Conservation (phyloP, 2,888 invertebrate species). For the Spodoptera littoralis region DNA sequence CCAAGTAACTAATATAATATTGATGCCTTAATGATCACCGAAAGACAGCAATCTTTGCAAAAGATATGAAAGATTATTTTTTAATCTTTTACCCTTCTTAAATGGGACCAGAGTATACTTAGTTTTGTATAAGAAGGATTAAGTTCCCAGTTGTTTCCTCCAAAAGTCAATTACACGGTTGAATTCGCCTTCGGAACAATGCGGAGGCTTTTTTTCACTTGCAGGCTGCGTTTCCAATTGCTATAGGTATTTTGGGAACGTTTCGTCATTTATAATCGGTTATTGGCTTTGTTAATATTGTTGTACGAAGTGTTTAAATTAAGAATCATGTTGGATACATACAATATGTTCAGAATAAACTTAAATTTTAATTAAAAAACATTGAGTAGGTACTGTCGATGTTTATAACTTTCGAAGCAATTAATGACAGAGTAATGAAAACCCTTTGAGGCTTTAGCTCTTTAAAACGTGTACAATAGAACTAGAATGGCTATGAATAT, state of each 20-base stretch:
- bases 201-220: conserved; percentile 43
- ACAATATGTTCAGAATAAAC: conserved; percentile 9
- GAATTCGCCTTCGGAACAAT: conserved; percentile 48
- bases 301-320: conserved; percentile 7
- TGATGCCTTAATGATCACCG: conserved; percentile 50
- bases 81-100: conserved; percentile 11
- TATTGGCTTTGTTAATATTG: conserved; percentile 1
- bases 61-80: conserved; percentile 35
- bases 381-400: no score
- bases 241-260: conserved; percentile 30
- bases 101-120: conserved; percentile 27
- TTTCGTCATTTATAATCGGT: conserved; percentile 47
- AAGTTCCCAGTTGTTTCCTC: conserved; percentile 51
- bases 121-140: conserved; percentile 46
- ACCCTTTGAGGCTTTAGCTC: not conserved
- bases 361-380: conserved; percentile 4
- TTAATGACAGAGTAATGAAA: conserved; percentile 5
- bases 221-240: conserved; percentile 32
- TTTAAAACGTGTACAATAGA: conserved; percentile 28
- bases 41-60: conserved; percentile 26
- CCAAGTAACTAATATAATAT: conserved; percentile 36
- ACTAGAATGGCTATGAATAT: conserved; percentile 29
- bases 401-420: not conserved
- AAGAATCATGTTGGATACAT: not conserved
- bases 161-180: conserved; percentile 56